These are phyloP conservation scores for Myopa tessellatipennis DNA, from an alignment of 2,888 invertebrate species.

Conservation along the genomic window DNA sequence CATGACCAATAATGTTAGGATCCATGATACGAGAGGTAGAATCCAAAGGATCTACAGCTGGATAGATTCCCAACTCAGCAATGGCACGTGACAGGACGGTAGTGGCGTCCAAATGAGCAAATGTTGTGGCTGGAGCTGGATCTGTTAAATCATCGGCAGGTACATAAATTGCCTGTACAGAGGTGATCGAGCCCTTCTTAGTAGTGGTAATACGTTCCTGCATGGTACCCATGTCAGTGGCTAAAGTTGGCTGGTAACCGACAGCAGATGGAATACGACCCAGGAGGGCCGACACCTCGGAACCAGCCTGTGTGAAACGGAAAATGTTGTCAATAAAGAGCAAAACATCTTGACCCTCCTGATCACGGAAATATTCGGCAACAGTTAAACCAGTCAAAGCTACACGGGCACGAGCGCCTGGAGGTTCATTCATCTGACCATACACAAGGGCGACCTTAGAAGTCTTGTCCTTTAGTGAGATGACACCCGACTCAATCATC, in stretches of 20 bases:
- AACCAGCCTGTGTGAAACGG: conserved; percentile 91
- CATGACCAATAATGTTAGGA: conserved; percentile 87
- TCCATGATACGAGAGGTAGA: conserved; percentile 95
- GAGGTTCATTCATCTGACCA: conserved; percentile 97
- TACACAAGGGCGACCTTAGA: conserved; percentile 89
- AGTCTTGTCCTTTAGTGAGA: conserved; percentile 87
- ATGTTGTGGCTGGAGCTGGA: conserved; percentile 93
- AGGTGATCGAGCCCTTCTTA: conserved; percentile 93
- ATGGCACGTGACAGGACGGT: conserved; percentile 93
- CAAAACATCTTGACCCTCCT: conserved; percentile 92
- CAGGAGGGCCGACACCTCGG: conserved; percentile 87
- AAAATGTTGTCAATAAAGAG: conserved; percentile 97
- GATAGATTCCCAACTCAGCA: conserved; percentile 92
- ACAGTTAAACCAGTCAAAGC: conserved; percentile 91
- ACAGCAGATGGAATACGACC: conserved; percentile 96
- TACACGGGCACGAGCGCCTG: conserved; percentile 92
- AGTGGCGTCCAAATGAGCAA: conserved; percentile 95
- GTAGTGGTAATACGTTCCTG: conserved; percentile 96
- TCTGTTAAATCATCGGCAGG: conserved; percentile 96
- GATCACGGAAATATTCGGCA: conserved; percentile 94
- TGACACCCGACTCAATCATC: conserved; percentile 94
- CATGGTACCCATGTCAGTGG: conserved; percentile 96
- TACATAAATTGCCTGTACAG: conserved; percentile 93
- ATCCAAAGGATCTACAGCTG: conserved; percentile 93
- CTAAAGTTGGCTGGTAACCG: conserved; percentile 93